Evolutionary conservation across 2,797 vertebrate species (phyloP), one percentile per base, ranked within the genome.

Genomic region (Sus cebifrons): DNA sequence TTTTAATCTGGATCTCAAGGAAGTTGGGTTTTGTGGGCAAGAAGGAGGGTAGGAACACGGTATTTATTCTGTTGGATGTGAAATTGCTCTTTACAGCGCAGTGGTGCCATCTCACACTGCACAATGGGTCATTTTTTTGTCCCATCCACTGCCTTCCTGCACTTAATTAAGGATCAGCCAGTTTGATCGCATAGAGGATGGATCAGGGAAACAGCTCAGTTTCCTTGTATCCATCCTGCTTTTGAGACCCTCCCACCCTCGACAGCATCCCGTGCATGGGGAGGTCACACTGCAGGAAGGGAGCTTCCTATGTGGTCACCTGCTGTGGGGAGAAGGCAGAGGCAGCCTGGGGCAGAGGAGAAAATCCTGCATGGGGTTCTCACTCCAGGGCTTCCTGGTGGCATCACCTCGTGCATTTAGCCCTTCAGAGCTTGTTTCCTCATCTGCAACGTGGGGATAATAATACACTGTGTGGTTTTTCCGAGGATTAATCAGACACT

Each of bases 1-100:
- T 74, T 95, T 86, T 27, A 23, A 10, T 83, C 10, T 29, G 40
- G 32, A 52, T 84, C 89, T 85, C 84, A 87, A 86, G 73, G 54
- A 64, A 52, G 7, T 27, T 16, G 65, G 68, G 32, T 18, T 58
- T 86, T 65, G 8, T 78, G 67, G 52, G 71, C 29, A 32, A 23
- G 8, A 18, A 36, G 54, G 52, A 62, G 23, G 23, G 8, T 44
- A 64, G 23, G 71, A 74, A 36, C 2, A 0, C 23, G 62, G 49
- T 13, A 1, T 65, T 1, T 67, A 73, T 68, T 84, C 60, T 8
- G 1, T 18, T 60, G 18, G 18, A 40, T 54, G 11, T 74, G 62
- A 71, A 90, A 54, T 29, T 79, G 62, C 49, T 18, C 1, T 18
- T 40, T n/a, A 3, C 2, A 58, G 29, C 14, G 68, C 67, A 9